Percentiles rank a stretch among this genome's conserved stretches.
phyloP scores from a whole-genome alignment of 2,113 vertebrate genomes.

The Ramphastos sulfuratus region DNA sequence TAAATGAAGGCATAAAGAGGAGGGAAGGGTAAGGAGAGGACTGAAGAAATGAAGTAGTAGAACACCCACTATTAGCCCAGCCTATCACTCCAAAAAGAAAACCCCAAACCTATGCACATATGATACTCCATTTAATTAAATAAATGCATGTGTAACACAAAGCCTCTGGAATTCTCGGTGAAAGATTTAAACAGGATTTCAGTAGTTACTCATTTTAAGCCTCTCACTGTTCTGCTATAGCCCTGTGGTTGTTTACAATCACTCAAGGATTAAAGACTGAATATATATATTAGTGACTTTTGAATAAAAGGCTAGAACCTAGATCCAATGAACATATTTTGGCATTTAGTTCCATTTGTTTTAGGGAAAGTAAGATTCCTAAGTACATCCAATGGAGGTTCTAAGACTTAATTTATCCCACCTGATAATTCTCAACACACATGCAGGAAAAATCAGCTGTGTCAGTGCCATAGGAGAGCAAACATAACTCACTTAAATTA shows the following conservation, averaged over 20 bases:
- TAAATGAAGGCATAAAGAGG: neutral
- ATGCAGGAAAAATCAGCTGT: neutral
- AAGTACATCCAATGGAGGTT: neutral
- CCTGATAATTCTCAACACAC: neutral
- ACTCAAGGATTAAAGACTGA: neutral
- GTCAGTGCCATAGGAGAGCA: neutral
- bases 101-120: neutral
- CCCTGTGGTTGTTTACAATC: neutral
- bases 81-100: neutral
- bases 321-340: neutral
- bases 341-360: neutral
- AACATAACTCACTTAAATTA: neutral
- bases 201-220: neutral
- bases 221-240: neutral
- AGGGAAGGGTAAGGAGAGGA: neutral
- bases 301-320: constrained; percentile 6
- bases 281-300: neutral
- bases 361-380: neutral
- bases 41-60: neutral
- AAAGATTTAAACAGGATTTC: neutral
- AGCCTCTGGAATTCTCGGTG: neutral
- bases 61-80: neutral
- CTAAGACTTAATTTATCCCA: neutral
- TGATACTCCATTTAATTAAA: neutral
- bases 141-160: neutral